Evolutionary conservation across 2,797 vertebrate genomes (phyloP).

Genomic region (Sebastes itinus): DNA sequence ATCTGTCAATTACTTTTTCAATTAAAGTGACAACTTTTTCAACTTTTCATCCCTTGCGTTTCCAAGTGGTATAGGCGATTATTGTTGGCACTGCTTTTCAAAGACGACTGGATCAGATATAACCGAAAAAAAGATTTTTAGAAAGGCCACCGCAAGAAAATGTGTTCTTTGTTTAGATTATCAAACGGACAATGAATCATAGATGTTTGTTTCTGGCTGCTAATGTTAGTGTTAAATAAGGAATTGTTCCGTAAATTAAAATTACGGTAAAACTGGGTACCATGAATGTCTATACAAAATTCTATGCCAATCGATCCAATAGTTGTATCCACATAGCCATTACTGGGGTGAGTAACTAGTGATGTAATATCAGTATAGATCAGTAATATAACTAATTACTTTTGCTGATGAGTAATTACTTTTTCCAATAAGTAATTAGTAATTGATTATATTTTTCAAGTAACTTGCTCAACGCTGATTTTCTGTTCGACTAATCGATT

Average conservation of each 20-base stretch:
- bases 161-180: rapidly evolving
- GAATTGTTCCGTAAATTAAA: rapidly evolving
- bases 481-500: not conserved
- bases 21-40: not conserved
- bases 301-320: rapidly evolving
- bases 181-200: too few species aligned
- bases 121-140: too few species aligned
- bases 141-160: too few species aligned
- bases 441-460: slow-evolving; percentile 11
- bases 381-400: not conserved
- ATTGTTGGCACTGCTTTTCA: rapidly evolving
- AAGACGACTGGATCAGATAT: too few species aligned
- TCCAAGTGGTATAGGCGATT: not conserved
- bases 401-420: not conserved
- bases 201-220: too few species aligned
- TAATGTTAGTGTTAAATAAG: too few species aligned
- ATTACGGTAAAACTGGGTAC: too few species aligned
- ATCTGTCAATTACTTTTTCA: not conserved
- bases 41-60: not conserved
- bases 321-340: too few species aligned
- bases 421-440: not conserved
- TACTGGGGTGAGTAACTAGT: not conserved
- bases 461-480: not conserved
- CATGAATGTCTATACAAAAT: too few species aligned
- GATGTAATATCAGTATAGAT: not conserved